Evolutionary conservation across 2,797 vertebrate species (phyloP).

Genomic region (Fistularia commersonii): DNA sequence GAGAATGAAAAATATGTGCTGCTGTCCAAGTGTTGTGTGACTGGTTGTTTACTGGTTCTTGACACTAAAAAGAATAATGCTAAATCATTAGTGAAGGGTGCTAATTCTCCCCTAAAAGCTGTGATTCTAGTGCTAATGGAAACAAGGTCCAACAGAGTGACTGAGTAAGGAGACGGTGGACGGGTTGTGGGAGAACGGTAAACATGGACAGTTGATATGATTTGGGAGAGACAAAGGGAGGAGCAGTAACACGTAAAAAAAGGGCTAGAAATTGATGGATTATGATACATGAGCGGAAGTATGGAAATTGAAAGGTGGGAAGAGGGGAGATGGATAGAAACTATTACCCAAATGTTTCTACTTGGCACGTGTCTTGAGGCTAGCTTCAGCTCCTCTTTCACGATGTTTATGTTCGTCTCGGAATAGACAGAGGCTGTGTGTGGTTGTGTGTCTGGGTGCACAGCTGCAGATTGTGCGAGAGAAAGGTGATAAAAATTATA

Average conservation of each 20-base stretch:
- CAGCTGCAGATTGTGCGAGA: neutral
- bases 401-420: neutral
- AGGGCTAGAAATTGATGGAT: constrained; percentile 12
- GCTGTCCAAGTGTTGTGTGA: constrained; percentile 13
- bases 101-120: constrained; percentile 53
- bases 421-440: constrained; percentile 4
- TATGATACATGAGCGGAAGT: neutral
- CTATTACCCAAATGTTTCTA: too few species aligned
- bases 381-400: too few species aligned
- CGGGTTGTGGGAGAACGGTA: constrained; percentile 24
- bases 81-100: constrained; percentile 48
- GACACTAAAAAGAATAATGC: constrained; percentile 19
- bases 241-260: constrained; percentile 33
- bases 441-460: neutral
- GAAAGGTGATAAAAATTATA: constrained; percentile 16
- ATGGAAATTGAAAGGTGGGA: constrained; percentile 12
- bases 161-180: constrained; percentile 10
- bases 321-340: constrained; percentile 4
- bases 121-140: constrained; percentile 28
- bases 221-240: constrained; percentile 17
- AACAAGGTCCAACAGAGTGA: constrained; percentile 10
- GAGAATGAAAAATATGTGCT: constrained; percentile 15
- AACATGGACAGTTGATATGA: constrained; percentile 23
- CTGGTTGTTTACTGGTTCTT: constrained; percentile 39
- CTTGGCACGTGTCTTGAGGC: too few species aligned